These are phyloP conservation scores for Chlorodrepanis virens DNA, from an alignment of 2,113 vertebrate genomes.

Conservation along the genomic window DNA sequence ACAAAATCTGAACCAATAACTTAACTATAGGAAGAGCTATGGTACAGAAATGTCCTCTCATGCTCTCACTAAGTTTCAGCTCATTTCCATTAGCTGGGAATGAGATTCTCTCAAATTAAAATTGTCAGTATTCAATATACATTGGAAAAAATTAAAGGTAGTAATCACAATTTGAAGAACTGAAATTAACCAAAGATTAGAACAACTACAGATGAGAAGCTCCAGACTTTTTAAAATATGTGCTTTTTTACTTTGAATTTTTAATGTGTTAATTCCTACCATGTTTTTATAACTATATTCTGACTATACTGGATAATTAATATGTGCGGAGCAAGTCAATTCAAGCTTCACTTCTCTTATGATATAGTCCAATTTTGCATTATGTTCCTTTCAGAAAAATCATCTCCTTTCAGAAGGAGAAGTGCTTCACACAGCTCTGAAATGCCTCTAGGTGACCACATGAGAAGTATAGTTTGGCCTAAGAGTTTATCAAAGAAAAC, in stretches of 20 bases:
- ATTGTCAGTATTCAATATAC: conserved; percentile 37
- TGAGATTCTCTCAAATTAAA: conserved; percentile 39
- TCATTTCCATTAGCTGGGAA: neutral
- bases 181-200: conserved; percentile 41
- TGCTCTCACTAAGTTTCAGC: neutral
- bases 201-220: neutral
- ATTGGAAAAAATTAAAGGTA: conserved; percentile 48
- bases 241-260: neutral
- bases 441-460: neutral
- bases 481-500: neutral
- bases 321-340: neutral
- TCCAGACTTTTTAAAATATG: neutral
- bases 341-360: neutral
- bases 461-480: neutral
- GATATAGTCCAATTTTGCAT: neutral
- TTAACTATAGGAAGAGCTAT: neutral
- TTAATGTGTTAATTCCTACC: neutral
- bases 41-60: neutral
- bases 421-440: neutral
- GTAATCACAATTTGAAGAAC: conserved; percentile 40
- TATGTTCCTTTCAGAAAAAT: neutral
- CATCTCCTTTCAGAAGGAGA: neutral
- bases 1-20: neutral
- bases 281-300: neutral
- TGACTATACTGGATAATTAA: neutral